Evolutionary conservation across 2,797 vertebrate species (phyloP).

Genomic region (Anisognathus igniventris): DNA sequence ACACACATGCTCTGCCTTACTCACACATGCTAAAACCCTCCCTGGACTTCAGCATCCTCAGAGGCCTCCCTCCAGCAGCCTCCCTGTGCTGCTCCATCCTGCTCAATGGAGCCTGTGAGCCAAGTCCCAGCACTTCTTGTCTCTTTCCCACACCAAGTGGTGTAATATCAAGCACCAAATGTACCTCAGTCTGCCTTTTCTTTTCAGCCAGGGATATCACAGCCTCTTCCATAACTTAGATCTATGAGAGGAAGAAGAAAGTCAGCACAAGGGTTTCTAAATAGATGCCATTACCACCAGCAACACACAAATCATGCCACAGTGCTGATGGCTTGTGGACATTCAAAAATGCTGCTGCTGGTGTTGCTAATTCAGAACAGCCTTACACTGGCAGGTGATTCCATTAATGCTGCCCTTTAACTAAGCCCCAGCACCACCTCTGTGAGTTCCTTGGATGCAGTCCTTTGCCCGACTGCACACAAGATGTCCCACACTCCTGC

Average conservation of each 20-base stretch:
- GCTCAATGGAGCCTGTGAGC: accelerated
- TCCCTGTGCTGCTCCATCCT: background rate
- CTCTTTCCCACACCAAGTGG: background rate
- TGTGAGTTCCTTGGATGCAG: background rate
- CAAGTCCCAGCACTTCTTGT: background rate
- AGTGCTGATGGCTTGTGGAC: background rate
- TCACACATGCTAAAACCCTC: background rate
- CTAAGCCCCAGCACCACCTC: accelerated
- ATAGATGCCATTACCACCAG: background rate
- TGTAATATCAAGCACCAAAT: background rate
- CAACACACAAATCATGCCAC: background rate
- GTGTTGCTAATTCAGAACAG: background rate
- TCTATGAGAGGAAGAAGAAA: background rate
- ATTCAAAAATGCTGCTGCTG: background rate
- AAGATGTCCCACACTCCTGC: background rate
- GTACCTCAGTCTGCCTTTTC: background rate
- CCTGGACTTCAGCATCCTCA: background rate
- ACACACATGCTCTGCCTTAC: background rate
- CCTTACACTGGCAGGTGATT: background rate
- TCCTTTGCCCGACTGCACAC: accelerated
- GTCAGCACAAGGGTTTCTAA: background rate
- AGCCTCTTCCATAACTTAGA: background rate
- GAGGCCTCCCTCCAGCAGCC: background rate
- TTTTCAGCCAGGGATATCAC: background rate
- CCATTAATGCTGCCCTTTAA: background rate